Conservation (phyloP, 1,140 invertebrate species). For the Micrasema minimum region DNA sequence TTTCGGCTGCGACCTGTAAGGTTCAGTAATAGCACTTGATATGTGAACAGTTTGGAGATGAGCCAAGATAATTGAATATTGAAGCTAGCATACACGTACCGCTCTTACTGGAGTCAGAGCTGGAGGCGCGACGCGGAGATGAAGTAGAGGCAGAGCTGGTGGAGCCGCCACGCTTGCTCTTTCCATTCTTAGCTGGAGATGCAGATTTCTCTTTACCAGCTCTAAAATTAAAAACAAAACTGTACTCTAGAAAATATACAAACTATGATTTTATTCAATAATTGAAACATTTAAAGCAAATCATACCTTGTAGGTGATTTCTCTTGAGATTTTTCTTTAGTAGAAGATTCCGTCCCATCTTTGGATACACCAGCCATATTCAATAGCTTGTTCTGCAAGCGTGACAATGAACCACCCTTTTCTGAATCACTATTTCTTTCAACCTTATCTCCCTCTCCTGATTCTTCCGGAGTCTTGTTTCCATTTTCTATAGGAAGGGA, state of each 20-base stretch:
- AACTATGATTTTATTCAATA: too few species aligned
- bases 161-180: conserved; percentile 41
- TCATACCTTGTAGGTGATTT: conserved; percentile 40
- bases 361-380: conserved; percentile 40
- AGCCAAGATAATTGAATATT: not conserved
- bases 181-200: conserved; percentile 49
- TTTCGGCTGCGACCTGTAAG: conserved; percentile 47
- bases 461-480: conserved; percentile 41
- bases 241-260: too few species aligned
- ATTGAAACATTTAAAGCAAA: too few species aligned
- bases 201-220: conserved; percentile 44
- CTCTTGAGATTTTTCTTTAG: conserved; percentile 30
- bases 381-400: conserved; percentile 44
- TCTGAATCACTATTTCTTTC: conserved; percentile 23
- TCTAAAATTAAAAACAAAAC: not conserved
- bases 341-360: conserved; percentile 22
- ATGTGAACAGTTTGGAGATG: not conserved
- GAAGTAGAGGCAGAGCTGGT: conserved; percentile 45
- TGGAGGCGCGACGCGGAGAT: conserved; percentile 39
- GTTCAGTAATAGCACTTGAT: conserved; percentile 1
- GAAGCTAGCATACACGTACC: conserved; percentile 12
- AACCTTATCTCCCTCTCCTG: conserved; percentile 11
- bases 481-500: conserved; percentile 49
- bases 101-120: conserved; percentile 50
- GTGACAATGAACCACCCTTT: conserved; percentile 35